Evolutionary conservation across 2,797 vertebrate species (phyloP).

Genomic region (Coracias cyanogaster): DNA sequence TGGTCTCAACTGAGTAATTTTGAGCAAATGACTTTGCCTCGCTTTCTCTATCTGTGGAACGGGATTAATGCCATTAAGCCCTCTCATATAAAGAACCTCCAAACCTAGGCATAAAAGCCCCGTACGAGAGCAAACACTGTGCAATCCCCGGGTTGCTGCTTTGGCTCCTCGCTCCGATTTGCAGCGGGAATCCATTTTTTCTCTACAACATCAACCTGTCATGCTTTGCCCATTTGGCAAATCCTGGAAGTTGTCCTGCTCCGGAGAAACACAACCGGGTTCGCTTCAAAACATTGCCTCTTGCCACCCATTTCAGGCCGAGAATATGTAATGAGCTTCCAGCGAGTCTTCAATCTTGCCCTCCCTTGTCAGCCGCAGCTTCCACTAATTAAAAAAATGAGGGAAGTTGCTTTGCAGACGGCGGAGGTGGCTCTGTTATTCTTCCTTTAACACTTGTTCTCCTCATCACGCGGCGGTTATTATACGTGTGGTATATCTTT

Average conservation of each 20-base stretch:
- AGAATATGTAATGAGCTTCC: slow-evolving; percentile 1
- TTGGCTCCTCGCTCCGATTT: neutral
- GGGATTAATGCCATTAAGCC: slow-evolving; percentile 8
- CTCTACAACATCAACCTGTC: neutral
- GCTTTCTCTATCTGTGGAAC: neutral
- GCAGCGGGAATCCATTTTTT: neutral
- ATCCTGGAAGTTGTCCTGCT: slow-evolving; percentile 23
- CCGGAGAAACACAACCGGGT: neutral
- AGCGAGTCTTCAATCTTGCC: neutral
- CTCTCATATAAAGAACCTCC: neutral
- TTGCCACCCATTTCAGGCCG: neutral
- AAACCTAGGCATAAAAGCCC: neutral
- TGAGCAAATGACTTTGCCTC: neutral
- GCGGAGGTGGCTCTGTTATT: neutral
- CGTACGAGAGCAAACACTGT: neutral
- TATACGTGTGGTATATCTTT: neutral
- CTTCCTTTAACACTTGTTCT: slow-evolving; percentile 23
- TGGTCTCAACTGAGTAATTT: neutral
- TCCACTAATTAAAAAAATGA: slow-evolving; percentile 43
- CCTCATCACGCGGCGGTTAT: slow-evolving; percentile 25
- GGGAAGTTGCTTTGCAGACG: slow-evolving; percentile 12
- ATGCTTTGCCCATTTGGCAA: neutral
- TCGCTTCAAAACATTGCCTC: neutral
- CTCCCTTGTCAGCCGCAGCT: neutral
- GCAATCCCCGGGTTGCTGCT: neutral